Base-by-base conservation (phyloP, 1,140 invertebrate species). In the Drosophila bifasciata region DNA sequence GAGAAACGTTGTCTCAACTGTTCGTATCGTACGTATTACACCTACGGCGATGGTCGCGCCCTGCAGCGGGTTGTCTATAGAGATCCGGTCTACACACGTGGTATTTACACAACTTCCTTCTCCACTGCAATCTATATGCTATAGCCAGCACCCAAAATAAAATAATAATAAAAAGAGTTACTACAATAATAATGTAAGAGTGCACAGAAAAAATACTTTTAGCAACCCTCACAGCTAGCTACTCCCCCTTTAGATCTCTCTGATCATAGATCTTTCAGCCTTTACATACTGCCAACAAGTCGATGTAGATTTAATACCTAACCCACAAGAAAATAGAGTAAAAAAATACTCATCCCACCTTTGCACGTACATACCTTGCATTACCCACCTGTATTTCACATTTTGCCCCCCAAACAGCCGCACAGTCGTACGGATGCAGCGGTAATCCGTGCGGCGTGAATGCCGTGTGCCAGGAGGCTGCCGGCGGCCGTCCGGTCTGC, bases 401-500 rank as follows among this genome's bases (percentile, higher is more conserved):
- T 39, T 61, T 43, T 45, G 45, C 36, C 36, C 28, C 15, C 5
- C 19, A 52, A 50, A 46, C 46, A 66, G 79, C 44, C 40, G 72
- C 63, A 21, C 84, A 88, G 28, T 70, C 72, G 0, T 88, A 91
- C 49, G 91, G 89, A 13, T 92, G 91, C 67, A 76, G 76, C 39
- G 86, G 90, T 2, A 91, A 64, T 84, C 90, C 94, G 0, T 95
- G 94, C 70, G 94, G 94, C 0, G 92, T 93, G 13, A 94, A 94
- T 40, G 94, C 94, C 3, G 93, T 94, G 57, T 95, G 94, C 79
- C 93, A 94, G 44, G 92, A 93, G 72, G 92, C 94, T 9, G 92
- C 93, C 61, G 93, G 93, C 46, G 93, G 92, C 15, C 91, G 94
- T 40, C 94, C 95, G 1, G 94, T 95, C 2, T 96, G 95, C 91